These are phyloP conservation scores for Syritta pipiens DNA, from an alignment of 2,888 invertebrate genomes.

Conservation along the genomic window DNA sequence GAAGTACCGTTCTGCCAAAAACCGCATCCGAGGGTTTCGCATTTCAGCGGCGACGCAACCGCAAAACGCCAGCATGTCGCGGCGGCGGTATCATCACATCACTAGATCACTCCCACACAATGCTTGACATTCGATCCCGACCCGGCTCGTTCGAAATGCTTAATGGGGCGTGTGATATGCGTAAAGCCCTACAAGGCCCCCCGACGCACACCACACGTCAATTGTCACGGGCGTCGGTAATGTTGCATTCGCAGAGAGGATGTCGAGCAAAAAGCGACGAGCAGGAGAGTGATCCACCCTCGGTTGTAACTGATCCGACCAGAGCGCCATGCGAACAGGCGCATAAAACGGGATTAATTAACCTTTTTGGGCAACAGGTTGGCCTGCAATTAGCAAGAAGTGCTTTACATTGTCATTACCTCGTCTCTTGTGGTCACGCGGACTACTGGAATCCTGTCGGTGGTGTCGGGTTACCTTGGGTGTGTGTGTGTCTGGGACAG, in stretches of 20 bases:
- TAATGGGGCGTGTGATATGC: constrained; percentile 61
- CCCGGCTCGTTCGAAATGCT: constrained; percentile 35
- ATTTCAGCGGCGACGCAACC: constrained; percentile 57
- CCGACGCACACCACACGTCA: not conserved
- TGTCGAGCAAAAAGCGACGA: constrained; percentile 1
- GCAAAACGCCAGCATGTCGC: constrained; percentile 53
- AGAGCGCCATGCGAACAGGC: constrained; percentile 6
- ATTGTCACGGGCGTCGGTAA: constrained; percentile 32
- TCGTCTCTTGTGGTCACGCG: constrained; percentile 55
- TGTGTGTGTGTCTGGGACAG: constrained; percentile 5
- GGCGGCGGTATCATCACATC: constrained; percentile 30
- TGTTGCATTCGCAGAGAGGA: constrained; percentile 30
- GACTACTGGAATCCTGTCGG: constrained; percentile 10
- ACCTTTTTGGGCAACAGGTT: constrained; percentile 53
- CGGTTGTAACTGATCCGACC: constrained; percentile 54
- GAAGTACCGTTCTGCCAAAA: constrained; percentile 40
- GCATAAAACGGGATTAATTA: constrained; percentile 62
- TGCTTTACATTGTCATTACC: constrained; percentile 40
- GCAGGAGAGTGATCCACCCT: constrained; percentile 67
- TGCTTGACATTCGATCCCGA: constrained; percentile 37
- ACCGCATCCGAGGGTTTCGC: constrained; percentile 56
- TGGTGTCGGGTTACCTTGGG: constrained; percentile 39
- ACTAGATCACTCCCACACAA: constrained; percentile 49
- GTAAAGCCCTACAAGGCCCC: constrained; percentile 57
- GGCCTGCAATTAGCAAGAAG: constrained; percentile 59